phyloP scores from a whole-genome alignment of 2,113 vertebrate species.

The Mesembrinibis cayennensis region DNA sequence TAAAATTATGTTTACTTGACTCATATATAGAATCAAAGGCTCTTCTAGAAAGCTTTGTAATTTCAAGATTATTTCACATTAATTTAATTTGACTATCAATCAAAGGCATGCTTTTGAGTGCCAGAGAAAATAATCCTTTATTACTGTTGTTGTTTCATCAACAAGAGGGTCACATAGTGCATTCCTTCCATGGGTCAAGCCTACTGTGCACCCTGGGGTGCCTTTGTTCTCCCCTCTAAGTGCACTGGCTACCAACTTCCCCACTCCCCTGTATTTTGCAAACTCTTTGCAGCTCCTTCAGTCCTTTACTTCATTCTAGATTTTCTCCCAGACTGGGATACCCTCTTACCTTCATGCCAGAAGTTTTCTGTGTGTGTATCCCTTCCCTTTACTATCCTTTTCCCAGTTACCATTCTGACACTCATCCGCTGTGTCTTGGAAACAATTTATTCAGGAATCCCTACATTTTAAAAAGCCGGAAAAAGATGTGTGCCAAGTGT shows the following conservation, averaged over 20 bases:
- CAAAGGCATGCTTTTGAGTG: constrained; percentile 28
- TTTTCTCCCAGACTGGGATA: not conserved
- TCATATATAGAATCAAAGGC: constrained; percentile 37
- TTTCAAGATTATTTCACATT: constrained; percentile 55
- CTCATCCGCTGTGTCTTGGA: not conserved
- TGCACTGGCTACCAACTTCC: not conserved
- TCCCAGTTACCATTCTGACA: not conserved
- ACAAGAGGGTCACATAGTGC: not conserved
- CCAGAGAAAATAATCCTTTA: constrained; percentile 43
- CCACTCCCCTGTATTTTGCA: not conserved
- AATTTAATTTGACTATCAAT: constrained; percentile 54
- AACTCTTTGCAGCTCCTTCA: not conserved
- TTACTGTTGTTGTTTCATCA: constrained; percentile 43
- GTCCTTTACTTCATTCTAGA: not conserved
- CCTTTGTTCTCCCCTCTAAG: constrained; percentile 27
- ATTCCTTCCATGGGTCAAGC: constrained; percentile 12
- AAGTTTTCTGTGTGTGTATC: not conserved
- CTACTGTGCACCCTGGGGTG: not conserved
- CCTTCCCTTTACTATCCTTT: not conserved
- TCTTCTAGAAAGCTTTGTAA: constrained; percentile 43
- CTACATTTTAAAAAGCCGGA: not conserved
- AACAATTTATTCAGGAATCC: not conserved
- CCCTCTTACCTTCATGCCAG: not conserved
- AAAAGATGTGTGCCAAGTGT: not conserved
- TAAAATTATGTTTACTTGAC: constrained; percentile 14